Conservation (phyloP, 2,888 invertebrate species). For the Cecidostiba fungosa region DNA sequence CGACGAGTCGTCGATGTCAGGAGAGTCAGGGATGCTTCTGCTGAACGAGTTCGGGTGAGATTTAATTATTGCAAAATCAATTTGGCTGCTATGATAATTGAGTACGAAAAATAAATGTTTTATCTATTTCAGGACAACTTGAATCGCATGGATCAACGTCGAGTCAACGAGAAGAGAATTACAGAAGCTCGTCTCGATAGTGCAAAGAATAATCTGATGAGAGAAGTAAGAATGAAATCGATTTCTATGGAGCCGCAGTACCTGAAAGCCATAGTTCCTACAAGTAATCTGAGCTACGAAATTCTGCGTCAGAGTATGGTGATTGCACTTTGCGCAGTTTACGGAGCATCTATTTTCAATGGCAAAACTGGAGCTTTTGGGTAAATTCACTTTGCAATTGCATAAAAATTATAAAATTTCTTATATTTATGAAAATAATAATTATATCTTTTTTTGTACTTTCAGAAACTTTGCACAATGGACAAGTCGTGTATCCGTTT, state of each 20-base stretch:
- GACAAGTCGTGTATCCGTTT: slow-evolving; percentile 46
- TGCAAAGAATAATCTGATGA: neutral
- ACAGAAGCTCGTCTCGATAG: neutral
- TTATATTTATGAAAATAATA: too few relatives aligned
- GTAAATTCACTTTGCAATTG: slow-evolving; percentile 64
- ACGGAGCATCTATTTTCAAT: slow-evolving; percentile 71
- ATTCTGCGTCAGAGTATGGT: slow-evolving; percentile 70
- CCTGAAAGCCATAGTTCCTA: slow-evolving; percentile 45
- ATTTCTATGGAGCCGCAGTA: slow-evolving; percentile 48
- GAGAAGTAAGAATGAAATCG: slow-evolving; percentile 30
- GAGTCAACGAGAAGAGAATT: slow-evolving; percentile 5
- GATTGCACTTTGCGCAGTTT: slow-evolving; percentile 71
- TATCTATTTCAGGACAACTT: neutral
- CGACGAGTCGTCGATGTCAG: neutral
- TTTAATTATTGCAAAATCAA: neutral
- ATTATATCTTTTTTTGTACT: slow-evolving; percentile 29
- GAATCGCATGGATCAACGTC: slow-evolving; percentile 7
- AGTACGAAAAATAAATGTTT: neutral
- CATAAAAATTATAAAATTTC: too few relatives aligned
- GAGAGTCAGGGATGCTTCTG: neutral
- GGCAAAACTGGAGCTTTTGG: slow-evolving; percentile 69
- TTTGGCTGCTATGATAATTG: too few relatives aligned
- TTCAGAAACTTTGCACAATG: slow-evolving; percentile 56
- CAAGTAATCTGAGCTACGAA: slow-evolving; percentile 65
- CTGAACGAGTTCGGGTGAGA: slow-evolving; percentile 14